These are phyloP conservation scores for Melospiza melodia DNA, from an alignment of 2,113 vertebrate species.

Conservation along the genomic window DNA sequence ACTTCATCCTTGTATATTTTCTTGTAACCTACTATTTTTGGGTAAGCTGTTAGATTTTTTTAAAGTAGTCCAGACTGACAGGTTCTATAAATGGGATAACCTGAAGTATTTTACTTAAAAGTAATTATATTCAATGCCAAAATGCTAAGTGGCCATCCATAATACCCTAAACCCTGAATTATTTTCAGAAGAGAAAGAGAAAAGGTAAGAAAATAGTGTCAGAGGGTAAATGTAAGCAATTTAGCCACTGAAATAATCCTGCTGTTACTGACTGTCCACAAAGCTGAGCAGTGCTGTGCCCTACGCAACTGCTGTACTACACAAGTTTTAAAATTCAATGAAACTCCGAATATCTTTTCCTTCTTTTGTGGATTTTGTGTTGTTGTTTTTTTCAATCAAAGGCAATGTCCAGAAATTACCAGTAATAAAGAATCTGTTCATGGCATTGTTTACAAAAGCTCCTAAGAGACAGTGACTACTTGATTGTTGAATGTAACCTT, in stretches of 20 bases:
- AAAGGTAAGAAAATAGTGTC: background rate
- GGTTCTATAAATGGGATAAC: background rate
- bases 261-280: background rate
- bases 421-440: conserved; percentile 82
- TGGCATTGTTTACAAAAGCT: conserved; percentile 78
- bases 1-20: background rate
- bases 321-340: conserved; percentile 27
- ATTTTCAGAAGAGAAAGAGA: background rate
- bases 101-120: background rate
- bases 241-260: background rate
- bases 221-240: background rate
- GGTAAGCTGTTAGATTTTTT: background rate
- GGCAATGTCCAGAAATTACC: conserved; percentile 84
- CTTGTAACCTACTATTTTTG: background rate
- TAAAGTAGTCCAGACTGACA: background rate
- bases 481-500: conserved; percentile 77
- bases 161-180: background rate
- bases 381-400: conserved; percentile 73
- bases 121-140: background rate
- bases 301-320: background rate
- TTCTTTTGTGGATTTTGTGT: background rate
- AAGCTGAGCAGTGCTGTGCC: background rate
- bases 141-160: background rate
- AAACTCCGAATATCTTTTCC: conserved; percentile 28
- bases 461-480: conserved; percentile 78